Conservation (phyloP, 2,888 invertebrate species). For the Barypeithes pellucidus region DNA sequence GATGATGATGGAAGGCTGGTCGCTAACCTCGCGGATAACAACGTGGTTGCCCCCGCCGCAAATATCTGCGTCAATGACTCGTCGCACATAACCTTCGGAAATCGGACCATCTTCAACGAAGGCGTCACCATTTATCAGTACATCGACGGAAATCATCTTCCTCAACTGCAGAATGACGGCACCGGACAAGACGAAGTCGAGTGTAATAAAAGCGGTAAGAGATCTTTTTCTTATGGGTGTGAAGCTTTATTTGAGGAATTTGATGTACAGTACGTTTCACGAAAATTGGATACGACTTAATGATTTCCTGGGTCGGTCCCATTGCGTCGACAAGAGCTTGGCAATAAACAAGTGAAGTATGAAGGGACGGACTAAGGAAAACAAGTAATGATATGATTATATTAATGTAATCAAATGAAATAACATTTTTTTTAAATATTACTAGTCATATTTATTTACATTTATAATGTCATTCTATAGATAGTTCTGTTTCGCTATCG, state of each 20-base stretch:
- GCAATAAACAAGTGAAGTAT: no score
- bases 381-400: no score
- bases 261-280: no score
- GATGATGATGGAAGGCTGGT: not conserved
- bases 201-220: conserved; percentile 29
- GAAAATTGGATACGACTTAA: no score
- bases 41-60: not conserved
- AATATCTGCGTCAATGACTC: conserved; percentile 6
- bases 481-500: no score
- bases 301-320: no score
- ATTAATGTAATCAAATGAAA: no score
- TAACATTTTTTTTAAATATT: no score
- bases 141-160: not conserved
- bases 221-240: not conserved
- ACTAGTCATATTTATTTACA: no score
- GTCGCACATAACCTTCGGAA: not conserved
- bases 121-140: conserved; percentile 17
- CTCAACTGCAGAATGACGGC: not conserved
- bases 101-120: not conserved
- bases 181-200: conserved; percentile 1
- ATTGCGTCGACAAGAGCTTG: no score
- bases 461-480: no score
- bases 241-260: conserved; percentile 3
- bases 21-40: not conserved
- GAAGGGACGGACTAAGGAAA: no score